Evolutionary conservation across 2,888 invertebrate genomes (phyloP).

Genomic region (Toxonevra muliebris): DNA sequence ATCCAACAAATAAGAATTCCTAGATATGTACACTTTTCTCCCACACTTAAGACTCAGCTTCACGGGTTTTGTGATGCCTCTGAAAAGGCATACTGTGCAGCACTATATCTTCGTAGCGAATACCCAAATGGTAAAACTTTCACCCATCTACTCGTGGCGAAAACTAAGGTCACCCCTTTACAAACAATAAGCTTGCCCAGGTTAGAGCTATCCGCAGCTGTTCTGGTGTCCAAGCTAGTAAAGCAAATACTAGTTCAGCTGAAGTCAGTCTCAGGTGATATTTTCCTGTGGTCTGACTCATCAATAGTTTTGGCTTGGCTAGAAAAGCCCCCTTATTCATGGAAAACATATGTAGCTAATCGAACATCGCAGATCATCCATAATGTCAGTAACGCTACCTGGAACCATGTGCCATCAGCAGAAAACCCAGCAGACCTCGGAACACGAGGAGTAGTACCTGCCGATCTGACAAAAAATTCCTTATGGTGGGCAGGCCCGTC

Average conservation of each 20-base stretch:
- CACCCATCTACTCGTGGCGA: constrained; percentile 8
- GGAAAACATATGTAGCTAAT: constrained; percentile 35
- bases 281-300: constrained; percentile 14
- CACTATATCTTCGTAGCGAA: constrained; percentile 4
- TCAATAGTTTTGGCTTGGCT: constrained; percentile 15
- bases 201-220: constrained; percentile 17
- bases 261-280: neutral
- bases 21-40: neutral
- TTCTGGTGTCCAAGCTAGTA: neutral
- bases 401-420: constrained; percentile 32
- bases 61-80: constrained; percentile 17
- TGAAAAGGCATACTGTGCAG: constrained; percentile 12
- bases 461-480: constrained; percentile 11
- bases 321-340: constrained; percentile 10
- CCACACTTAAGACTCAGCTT: neutral
- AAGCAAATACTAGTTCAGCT: neutral
- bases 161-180: constrained; percentile 14
- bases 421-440: constrained; percentile 35
- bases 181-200: constrained; percentile 14
- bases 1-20: constrained; percentile 2
- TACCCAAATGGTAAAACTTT: neutral
- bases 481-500: constrained; percentile 32
- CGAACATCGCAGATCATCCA: constrained; percentile 21
- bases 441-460: constrained; percentile 28
- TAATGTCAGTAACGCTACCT: constrained; percentile 22